A percentile compares a stretch with the other conserved stretches of the same genome.
Conservation (phyloP, 2,113 vertebrate species). For the Promerops cafer region DNA sequence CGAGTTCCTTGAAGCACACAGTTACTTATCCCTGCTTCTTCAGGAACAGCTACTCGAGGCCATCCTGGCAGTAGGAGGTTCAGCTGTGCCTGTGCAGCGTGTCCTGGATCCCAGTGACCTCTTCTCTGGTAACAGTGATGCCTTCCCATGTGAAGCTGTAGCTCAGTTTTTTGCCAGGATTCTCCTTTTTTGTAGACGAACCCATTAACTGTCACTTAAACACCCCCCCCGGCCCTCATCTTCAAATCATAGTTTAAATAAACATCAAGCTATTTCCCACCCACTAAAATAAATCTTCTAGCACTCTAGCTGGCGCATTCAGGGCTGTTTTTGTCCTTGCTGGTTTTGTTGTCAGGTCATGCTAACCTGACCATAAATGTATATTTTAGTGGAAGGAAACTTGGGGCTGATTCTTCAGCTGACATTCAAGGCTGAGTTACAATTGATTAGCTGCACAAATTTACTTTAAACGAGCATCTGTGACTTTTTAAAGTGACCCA, state of each 20-base stretch:
- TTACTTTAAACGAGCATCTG: not conserved
- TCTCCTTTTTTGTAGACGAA: not conserved
- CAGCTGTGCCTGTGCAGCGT: fast-evolving
- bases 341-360: slow-evolving; percentile 27
- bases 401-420: not conserved
- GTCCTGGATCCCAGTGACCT: not conserved
- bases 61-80: not conserved
- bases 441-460: not conserved
- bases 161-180: not conserved
- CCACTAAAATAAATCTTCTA: not conserved
- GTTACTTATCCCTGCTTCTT: not conserved
- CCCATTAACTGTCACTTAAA: not conserved
- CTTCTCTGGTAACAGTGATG: not conserved
- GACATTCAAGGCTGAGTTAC: not conserved
- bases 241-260: not conserved
- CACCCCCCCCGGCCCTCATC: fast-evolving
- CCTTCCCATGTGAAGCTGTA: not conserved
- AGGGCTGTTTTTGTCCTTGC: not conserved
- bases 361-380: slow-evolving; percentile 26
- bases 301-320: not conserved
- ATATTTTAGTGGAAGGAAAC: not conserved
- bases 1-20: not conserved
- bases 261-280: not conserved
- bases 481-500: not conserved
- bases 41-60: fast-evolving